Percentiles rank a stretch among this genome's conserved stretches.
phyloP scores from a whole-genome alignment of 2,797 vertebrate species.

The Chelidonichthys spinosus region DNA sequence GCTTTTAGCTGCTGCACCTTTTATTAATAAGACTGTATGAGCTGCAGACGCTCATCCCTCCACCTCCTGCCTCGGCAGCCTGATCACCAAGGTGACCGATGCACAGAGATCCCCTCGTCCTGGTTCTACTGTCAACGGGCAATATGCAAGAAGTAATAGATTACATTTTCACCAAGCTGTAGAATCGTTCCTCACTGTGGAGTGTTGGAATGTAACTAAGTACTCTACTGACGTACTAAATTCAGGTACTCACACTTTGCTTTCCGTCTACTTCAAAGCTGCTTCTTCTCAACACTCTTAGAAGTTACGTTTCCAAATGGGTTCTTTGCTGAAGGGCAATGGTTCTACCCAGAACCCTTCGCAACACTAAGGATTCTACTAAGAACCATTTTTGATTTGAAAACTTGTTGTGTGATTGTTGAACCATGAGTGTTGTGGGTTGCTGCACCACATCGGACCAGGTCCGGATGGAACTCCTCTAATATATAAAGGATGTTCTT shows the following conservation, averaged over 20 bases:
- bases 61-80: not conserved
- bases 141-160: slow-evolving; percentile 2
- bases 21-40: not conserved
- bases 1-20: not conserved
- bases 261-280: not conserved
- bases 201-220: not conserved
- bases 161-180: slow-evolving; percentile 1
- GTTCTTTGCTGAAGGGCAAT: not conserved
- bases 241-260: not conserved
- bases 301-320: not conserved
- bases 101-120: not conserved
- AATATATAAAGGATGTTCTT: not conserved
- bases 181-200: not conserved
- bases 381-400: not conserved
- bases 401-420: too few species aligned
- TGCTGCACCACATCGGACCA: too few species aligned
- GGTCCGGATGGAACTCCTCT: too few species aligned
- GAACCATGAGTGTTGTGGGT: too few species aligned
- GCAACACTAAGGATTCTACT: not conserved
- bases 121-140: not conserved
- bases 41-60: slow-evolving; percentile 1
- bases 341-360: not conserved
- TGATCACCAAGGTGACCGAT: not conserved
- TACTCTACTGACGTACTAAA: not conserved
- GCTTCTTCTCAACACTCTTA: too few species aligned